Conservation (phyloP, 2,888 invertebrate genomes). For the Pyrrhosoma nymphula region DNA sequence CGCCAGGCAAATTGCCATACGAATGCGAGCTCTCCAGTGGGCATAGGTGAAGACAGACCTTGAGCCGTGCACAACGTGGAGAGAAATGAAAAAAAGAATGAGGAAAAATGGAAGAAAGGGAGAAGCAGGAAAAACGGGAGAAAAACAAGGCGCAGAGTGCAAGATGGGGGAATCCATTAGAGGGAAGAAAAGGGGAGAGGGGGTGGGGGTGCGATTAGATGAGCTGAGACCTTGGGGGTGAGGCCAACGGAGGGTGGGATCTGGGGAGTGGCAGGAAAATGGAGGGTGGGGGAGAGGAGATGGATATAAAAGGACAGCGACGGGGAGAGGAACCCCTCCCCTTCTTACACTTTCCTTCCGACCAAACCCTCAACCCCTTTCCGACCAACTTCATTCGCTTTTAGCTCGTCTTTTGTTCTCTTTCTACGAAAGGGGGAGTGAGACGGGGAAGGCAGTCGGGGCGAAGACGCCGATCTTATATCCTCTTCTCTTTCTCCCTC, state of each 20-base stretch:
- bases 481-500: not conserved
- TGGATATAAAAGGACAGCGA: not conserved
- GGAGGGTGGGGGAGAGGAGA: not conserved
- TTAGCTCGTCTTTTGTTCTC: constrained; percentile 18
- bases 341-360: not conserved
- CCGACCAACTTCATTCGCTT: constrained; percentile 18
- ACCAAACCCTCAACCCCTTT: not conserved
- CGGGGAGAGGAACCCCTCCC: not conserved
- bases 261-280: not conserved
- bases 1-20: too few species aligned
- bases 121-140: not conserved
- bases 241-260: not conserved
- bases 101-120: not conserved
- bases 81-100: not conserved
- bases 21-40: too few species aligned
- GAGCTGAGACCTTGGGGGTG: not conserved
- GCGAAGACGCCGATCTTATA: not conserved
- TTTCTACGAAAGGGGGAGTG: not conserved
- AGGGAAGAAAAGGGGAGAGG: too few species aligned
- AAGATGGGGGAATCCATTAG: not conserved
- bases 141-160: not conserved
- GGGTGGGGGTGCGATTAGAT: not conserved
- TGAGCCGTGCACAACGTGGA: not conserved
- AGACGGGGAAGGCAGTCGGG: not conserved
- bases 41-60: too few species aligned